Percentiles rank a stretch among this genome's conserved stretches.
Conservation (phyloP, 2,113 vertebrate genomes). For the Seriola aureovittata region DNA sequence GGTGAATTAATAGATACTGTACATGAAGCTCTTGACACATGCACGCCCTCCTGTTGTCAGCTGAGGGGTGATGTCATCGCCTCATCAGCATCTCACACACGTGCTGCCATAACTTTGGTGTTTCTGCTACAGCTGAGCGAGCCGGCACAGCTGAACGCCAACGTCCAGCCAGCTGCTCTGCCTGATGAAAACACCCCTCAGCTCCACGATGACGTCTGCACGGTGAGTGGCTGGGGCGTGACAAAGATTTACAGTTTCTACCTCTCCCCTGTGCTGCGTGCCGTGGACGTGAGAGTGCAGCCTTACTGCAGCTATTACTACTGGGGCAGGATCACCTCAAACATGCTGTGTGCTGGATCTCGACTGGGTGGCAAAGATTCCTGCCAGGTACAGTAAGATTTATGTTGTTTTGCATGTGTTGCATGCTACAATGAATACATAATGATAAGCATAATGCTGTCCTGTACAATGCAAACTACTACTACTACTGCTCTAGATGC, state of each 20-base stretch:
- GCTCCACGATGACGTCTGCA: slow-evolving; percentile 42
- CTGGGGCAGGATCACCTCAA: slow-evolving; percentile 67
- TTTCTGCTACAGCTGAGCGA: slow-evolving; percentile 76
- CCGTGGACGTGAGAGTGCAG: slow-evolving; percentile 76
- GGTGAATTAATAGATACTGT: slow-evolving; percentile 49
- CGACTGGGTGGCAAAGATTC: slow-evolving; percentile 83
- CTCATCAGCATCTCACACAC: not conserved
- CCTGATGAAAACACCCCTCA: not conserved
- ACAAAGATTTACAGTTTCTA: slow-evolving; percentile 67
- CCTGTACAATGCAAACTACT: not conserved
- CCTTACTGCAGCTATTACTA: slow-evolving; percentile 73
- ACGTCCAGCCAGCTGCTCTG: slow-evolving; percentile 69
- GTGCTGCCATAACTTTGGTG: not conserved
- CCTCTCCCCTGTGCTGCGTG: slow-evolving; percentile 79
- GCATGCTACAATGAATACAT: not conserved
- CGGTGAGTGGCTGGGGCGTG: slow-evolving; percentile 85
- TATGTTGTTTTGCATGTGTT: not conserved
- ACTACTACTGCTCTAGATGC: too few species aligned
- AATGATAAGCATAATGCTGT: not conserved
- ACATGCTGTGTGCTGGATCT: slow-evolving; percentile 85
- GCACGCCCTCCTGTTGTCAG: too few species aligned
- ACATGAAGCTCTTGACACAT: not conserved
- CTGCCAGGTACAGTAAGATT: slow-evolving; percentile 79
- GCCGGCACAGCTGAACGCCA: slow-evolving; percentile 72
- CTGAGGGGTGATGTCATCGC: not conserved